Evolutionary conservation across 2,113 vertebrate genomes (phyloP), one percentile per base, ranked within the genome.

Genomic region (Calyptommatus sinebrachiatus): DNA sequence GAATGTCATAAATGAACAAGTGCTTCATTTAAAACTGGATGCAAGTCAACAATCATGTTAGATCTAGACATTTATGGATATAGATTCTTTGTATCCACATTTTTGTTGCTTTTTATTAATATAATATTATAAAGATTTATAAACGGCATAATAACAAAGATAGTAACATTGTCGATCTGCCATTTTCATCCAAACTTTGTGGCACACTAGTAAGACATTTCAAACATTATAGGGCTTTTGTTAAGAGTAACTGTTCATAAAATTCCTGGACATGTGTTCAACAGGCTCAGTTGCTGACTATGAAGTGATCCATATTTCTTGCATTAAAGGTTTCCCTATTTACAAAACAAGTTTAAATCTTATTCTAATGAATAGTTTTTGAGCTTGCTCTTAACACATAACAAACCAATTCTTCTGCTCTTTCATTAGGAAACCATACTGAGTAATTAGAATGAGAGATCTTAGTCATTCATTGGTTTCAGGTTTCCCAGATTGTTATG

Each of bases 321-420:
- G 1, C 11, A 16, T 1, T 77, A 2, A 5, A 22, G 67, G 12
- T 50, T 70, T 69, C 46, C 80, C 80, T 7, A 28, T 83, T 82
- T 0, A 7, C 1, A 72, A 4, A 0, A 22, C 0, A 0, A 8
- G 18, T 9, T 31, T 5, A 50, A 71, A 68, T 45, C 61, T 69
- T 41, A 0, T 8, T 69, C 31, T 22, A 1, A 0, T 8, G 0
- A 75, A 16, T 41, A 77, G 7, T 29, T 70, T 45, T n/a, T 66
- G 65, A 53, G 50, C 50, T 53, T 53, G 50, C 50, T 53, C 16
- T 14, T 53, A 53, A 14, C 50, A 14, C 16, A 16, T 10, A 10
- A 1, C 31, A 7, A 41, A 69, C 18, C 31, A 24, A 71, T 9
- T 22, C 41, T 26, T 71, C 45, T 24, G 35, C 20, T 31, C 31